Conservation (phyloP, 2,113 vertebrate genomes). For the Colistium nudipinnis region DNA sequence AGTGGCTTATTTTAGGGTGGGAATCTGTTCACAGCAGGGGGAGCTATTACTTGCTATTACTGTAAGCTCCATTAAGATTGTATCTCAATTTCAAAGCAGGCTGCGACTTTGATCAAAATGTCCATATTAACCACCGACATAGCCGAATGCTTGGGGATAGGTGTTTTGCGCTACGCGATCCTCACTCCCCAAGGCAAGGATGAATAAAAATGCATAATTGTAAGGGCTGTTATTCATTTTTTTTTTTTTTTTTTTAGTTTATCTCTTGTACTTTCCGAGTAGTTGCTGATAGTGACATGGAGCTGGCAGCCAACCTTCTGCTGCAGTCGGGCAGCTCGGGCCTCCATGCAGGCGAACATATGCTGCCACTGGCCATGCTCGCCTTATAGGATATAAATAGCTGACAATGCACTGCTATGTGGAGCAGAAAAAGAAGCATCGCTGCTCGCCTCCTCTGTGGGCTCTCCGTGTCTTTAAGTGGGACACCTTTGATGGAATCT, state of each 20-base stretch:
- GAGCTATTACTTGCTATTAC: conserved; percentile 67
- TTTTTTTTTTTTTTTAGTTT: neutral
- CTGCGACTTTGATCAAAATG: conserved; percentile 11
- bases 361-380: conserved; percentile 71
- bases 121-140: neutral
- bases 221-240: conserved; percentile 1
- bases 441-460: conserved; percentile 42
- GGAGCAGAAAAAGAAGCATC: conserved; percentile 74
- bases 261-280: neutral
- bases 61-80: conserved; percentile 11
- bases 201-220: conserved; percentile 1
- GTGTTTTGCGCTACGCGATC: neutral
- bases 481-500: conserved; percentile 56
- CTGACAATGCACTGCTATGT: conserved; percentile 79
- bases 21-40: conserved; percentile 68
- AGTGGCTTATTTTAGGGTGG: conserved; percentile 40
- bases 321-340: conserved; percentile 46
- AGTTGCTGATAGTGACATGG: conserved; percentile 22
- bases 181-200: neutral
- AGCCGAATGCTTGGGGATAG: neutral
- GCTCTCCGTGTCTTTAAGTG: conserved; percentile 64
- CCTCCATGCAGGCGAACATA: conserved; percentile 69
- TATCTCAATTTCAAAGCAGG: conserved; percentile 4
- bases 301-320: conserved; percentile 37
- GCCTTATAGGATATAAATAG: conserved; percentile 79